Conservation (phyloP, 1,140 invertebrate species). For the Chlorops oryzae region DNA sequence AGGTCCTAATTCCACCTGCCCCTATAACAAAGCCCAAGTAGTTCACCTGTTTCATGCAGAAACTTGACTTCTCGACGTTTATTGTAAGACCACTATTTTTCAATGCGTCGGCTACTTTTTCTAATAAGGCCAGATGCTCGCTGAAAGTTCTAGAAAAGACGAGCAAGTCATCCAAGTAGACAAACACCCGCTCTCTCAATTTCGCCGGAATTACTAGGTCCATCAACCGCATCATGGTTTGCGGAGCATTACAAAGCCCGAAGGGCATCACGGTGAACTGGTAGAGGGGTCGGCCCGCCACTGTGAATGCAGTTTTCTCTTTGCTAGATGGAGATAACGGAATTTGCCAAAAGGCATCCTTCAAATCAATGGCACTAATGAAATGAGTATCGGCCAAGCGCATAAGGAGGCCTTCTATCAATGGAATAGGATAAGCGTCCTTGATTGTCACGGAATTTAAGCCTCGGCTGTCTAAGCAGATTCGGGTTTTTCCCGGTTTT, state of each 20-base stretch:
- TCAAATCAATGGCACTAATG: conserved; percentile 16
- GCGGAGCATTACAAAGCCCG: conserved; percentile 13
- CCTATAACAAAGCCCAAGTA: conserved; percentile 14
- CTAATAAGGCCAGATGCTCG: conserved; percentile 43
- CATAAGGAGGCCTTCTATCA: conserved; percentile 19
- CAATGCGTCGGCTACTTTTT: conserved; percentile 40
- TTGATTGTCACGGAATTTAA: conserved; percentile 29
- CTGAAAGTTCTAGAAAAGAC: conserved; percentile 39
- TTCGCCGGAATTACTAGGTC: conserved; percentile 6
- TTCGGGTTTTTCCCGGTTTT: conserved; percentile 21
- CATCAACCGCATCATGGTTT: conserved; percentile 9
- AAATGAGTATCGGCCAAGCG: conserved; percentile 17
- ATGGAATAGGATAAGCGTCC: conserved; percentile 33
- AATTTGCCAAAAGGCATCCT: conserved; percentile 42
- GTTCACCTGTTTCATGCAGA: conserved; percentile 27
- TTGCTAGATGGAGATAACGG: conserved; percentile 23
- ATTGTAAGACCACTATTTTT: conserved; percentile 46
- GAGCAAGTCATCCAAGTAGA: conserved; percentile 48
- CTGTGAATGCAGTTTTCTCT: conserved; percentile 48
- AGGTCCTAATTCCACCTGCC: conserved; percentile 7
- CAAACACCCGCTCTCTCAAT: conserved; percentile 3
- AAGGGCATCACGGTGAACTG: conserved; percentile 17
- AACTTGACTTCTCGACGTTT: conserved; percentile 47
- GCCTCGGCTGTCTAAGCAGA: conserved; percentile 33
- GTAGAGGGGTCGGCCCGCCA: conserved; percentile 9